Evolutionary conservation across 2,113 vertebrate species (phyloP), one percentile per base, ranked within the genome.

Genomic region (Alligator sinensis): DNA sequence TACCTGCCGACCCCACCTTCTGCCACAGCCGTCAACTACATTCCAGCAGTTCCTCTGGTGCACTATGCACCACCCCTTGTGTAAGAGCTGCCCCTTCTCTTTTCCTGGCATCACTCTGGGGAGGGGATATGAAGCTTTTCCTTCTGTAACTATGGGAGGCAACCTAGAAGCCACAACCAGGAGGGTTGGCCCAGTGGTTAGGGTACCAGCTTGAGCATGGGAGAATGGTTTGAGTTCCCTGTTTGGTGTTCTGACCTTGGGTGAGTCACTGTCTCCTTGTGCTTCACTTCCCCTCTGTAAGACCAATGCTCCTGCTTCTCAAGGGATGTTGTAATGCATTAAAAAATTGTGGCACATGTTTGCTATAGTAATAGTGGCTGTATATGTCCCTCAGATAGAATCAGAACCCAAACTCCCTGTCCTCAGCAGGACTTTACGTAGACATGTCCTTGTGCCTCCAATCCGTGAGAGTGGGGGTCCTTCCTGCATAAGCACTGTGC

Each of bases 1-100:
- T 98, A 97, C 74, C 60, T 98, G 91, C 86, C 97, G 1, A 82
- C 96, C 9, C 61, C 91, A 4, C 88, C 97, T 1, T 75, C 90
- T 30, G 90, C 97, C n/a, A 2, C 97, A 0, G 58, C 97, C 34
- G n/a, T 97, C 4, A 15, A 96, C 95, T 98, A 97, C 64, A 61
- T 98, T 54, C 93, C 98, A 0, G 81, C 97, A 0, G 58, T 98
- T 59, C 98, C 98, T 2, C 62, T 97, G 62, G 82, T 98, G 95
- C 97, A 98, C 64, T 97, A 97, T 4, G 96, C 91, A 5, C 78
- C 98, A 17, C 66, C 98, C 13, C 9, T 98, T 38, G 94, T 97
- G 98, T 98, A 97, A 98, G 98, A 57, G 75, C 68, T 38, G 38
- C 72, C 58, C 14, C 9, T 10, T 9, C 11, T 14, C 3, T 1